Percentiles rank a stretch among this genome's conserved stretches.
Conservation (phyloP, 1,140 invertebrate genomes). For the Drosophila insularis region DNA sequence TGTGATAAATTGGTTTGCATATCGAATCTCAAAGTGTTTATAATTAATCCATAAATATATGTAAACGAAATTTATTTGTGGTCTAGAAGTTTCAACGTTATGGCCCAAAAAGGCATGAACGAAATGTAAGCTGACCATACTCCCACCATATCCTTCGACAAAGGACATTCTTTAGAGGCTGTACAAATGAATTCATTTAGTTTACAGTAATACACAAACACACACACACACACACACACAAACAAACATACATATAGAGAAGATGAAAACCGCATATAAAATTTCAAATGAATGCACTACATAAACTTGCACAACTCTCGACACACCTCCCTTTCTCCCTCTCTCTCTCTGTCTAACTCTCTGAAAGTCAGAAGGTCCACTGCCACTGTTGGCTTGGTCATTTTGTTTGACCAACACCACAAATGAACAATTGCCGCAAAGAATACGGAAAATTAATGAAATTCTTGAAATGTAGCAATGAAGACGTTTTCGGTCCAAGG, state of each 20-base stretch:
- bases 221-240: conserved; percentile 4
- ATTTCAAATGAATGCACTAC: conserved; percentile 50
- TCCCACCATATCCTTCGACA: not conserved
- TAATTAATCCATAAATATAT: conserved; percentile 3
- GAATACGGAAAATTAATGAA: conserved; percentile 63
- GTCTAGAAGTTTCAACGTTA: not conserved
- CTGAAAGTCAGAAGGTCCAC: too few species aligned
- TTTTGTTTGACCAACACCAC: conserved; percentile 34
- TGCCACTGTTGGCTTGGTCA: conserved; percentile 8
- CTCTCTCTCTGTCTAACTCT: too few species aligned
- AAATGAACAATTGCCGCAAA: conserved; percentile 62
- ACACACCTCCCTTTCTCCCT: too few species aligned
- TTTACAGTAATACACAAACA: conserved; percentile 5
- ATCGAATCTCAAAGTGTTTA: not conserved
- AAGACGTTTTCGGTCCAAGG: conserved; percentile 34
- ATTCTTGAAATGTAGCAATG: conserved; percentile 58
- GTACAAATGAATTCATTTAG: conserved; percentile 48
- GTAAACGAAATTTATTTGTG: conserved; percentile 5
- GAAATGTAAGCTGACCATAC: not conserved
- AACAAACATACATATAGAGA: not conserved
- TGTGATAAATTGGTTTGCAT: conserved; percentile 2
- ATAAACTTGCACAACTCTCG: conserved; percentile 45
- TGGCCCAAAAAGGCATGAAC: not conserved
- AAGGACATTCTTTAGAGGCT: conserved; percentile 7
- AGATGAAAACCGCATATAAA: conserved; percentile 47